Percentiles rank a stretch among this genome's conserved stretches.
These are phyloP conservation scores for Cryptosula pallasiana DNA, from an alignment of 2,888 invertebrate genomes.

Conservation along the genomic window DNA sequence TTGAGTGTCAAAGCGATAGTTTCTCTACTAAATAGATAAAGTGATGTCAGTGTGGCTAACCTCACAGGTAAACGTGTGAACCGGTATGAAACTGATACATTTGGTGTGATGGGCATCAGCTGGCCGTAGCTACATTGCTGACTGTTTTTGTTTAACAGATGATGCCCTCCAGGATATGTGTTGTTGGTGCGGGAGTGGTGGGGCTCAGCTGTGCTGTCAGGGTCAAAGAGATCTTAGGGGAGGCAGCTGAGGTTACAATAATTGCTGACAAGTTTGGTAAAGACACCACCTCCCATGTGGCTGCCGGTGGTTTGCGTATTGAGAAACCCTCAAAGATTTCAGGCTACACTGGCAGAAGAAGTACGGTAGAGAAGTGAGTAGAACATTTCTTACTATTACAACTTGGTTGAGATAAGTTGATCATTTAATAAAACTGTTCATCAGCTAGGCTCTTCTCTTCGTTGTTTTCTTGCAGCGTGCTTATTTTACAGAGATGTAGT, in stretches of 20 bases:
- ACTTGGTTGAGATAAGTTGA: too few species aligned
- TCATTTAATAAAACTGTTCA: too few species aligned
- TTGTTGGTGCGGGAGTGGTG: slow-evolving; percentile 29
- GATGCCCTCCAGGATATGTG: background rate
- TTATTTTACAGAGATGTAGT: slow-evolving; percentile 1
- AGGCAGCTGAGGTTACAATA: slow-evolving; percentile 26
- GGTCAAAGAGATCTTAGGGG: slow-evolving; percentile 27
- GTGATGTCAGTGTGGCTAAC: too few species aligned
- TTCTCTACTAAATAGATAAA: too few species aligned
- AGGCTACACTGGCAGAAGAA: background rate
- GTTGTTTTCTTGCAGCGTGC: too few species aligned
- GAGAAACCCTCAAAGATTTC: background rate
- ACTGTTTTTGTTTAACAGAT: background rate
- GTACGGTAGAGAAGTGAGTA: slow-evolving; percentile 1
- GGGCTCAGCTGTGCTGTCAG: slow-evolving; percentile 29
- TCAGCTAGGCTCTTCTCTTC: too few species aligned
- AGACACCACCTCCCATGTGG: slow-evolving; percentile 28
- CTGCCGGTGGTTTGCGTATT: slow-evolving; percentile 26
- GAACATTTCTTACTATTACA: too few species aligned
- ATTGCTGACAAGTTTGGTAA: slow-evolving; percentile 29
- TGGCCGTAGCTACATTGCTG: too few species aligned
- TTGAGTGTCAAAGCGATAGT: too few species aligned
- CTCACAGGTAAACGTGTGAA: too few species aligned
- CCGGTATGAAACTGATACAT: too few species aligned
- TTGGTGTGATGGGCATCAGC: too few species aligned